Conservation (phyloP, 2,113 vertebrate genomes). For the Phaetusa simplex region DNA sequence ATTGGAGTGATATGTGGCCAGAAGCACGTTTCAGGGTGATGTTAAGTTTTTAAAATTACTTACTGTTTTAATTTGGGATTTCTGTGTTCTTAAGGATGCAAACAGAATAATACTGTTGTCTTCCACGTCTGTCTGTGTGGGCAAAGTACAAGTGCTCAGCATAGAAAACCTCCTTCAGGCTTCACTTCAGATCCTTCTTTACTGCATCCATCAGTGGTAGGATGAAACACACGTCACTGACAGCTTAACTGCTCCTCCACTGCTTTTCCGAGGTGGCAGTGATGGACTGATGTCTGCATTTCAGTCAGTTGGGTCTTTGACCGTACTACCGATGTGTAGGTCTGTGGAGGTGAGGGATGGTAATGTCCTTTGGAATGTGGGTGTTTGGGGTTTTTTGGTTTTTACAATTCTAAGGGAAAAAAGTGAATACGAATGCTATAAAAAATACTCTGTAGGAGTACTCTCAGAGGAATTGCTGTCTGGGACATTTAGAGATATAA, state of each 20-base stretch:
- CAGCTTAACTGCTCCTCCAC: neutral
- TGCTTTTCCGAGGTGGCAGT: neutral
- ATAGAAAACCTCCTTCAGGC: neutral
- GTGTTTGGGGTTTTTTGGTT: neutral
- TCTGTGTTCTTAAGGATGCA: neutral
- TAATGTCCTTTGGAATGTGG: neutral
- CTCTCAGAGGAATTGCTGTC: neutral
- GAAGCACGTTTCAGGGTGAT: neutral
- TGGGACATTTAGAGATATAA: neutral
- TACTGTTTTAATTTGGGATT: neutral
- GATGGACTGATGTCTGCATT: neutral
- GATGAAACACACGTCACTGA: neutral
- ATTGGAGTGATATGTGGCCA: neutral
- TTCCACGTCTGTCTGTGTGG: neutral
- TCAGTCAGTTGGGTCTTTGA: neutral
- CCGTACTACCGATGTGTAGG: rapidly evolving
- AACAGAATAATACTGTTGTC: neutral
- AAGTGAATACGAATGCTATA: neutral
- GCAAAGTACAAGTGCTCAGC: neutral
- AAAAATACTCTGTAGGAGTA: neutral
- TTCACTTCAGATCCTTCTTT: neutral
- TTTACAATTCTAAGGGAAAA: neutral
- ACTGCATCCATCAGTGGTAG: neutral
- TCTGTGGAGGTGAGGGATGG: neutral
- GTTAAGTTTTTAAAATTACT: neutral